Evolutionary conservation across 2,888 invertebrate genomes (phyloP), one percentile per base, ranked within the genome.

Genomic region (Drosophila greeni): DNA sequence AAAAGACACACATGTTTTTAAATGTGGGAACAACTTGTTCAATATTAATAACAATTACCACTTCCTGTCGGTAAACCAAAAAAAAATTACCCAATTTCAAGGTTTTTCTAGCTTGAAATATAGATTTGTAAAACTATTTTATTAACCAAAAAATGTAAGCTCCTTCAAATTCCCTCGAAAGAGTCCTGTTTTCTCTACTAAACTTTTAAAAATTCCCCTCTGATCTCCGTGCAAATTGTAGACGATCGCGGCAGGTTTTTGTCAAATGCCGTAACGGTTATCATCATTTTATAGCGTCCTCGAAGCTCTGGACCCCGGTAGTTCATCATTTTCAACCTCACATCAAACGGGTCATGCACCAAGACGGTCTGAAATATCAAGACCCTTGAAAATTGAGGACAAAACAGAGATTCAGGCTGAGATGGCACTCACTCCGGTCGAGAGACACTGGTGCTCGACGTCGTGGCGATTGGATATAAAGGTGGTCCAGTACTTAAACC

Each of bases 261-360:
- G 49, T 76, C 82, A 2, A 70, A 61, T 2, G 82, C 81, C 5
- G 77, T 67, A n/a, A 84, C 0, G 5, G 14, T 43, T 0, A 67
- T 0, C 12, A 81, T 26, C 3, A 66, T 0, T 23, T 80, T 80
- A 40, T 82, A 74, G 12, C 70, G 76, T 11, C 79, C 79, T 14
- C 42, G 33, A 7, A 74, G 34, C 9, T 34, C 23, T 11, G 71
- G 12, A 1, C 68, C 84, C 4, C 62, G 67, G 7, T 84, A 5
- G 48, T 69, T 66, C 1, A 1, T 0, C 5, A 73, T 14, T 0
- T 29, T n/a, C 40, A 84, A 18, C 11, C 20, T 47, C 0, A 82
- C 0, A 47, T 79, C 74, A 23, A 84, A 80, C 0, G 84, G 82
- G 0, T 82, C 45, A 33, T 82, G 80, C 1, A 57, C 26, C 8